phyloP scores from a whole-genome alignment of 2,113 vertebrate genomes.

The Xyrauchen texanus region DNA sequence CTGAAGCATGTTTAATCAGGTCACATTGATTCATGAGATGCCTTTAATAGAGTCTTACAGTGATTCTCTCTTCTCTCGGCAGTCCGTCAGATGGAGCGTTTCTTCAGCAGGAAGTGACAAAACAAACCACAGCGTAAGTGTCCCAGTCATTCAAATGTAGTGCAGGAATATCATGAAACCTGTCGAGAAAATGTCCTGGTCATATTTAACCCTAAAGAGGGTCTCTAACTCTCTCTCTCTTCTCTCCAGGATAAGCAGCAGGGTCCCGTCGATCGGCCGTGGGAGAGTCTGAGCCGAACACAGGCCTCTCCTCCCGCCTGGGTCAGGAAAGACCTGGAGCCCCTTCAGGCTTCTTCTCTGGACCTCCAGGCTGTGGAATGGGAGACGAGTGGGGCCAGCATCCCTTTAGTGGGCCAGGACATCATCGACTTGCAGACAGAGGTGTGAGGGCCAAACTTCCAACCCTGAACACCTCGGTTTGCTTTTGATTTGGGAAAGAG shows the following conservation, averaged over 20 bases:
- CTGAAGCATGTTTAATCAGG: background rate
- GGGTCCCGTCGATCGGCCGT: slow-evolving; percentile 90
- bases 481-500: slow-evolving; percentile 65
- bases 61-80: slow-evolving; percentile 66
- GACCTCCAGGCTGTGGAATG: slow-evolving; percentile 95
- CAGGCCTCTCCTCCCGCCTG: slow-evolving; percentile 89
- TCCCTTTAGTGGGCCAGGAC: slow-evolving; percentile 96
- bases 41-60: slow-evolving; percentile 32
- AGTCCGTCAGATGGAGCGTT: slow-evolving; percentile 82
- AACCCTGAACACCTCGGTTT: slow-evolving; percentile 65
- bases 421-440: slow-evolving; percentile 98
- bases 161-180: background rate
- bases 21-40: background rate
- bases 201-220: too few species aligned
- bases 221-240: background rate
- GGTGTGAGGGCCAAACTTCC: slow-evolving; percentile 81
- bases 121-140: slow-evolving; percentile 80
- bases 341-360: slow-evolving; percentile 85
- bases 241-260: slow-evolving; percentile 87
- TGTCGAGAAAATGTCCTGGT: too few species aligned
- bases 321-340: slow-evolving; percentile 95
- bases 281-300: slow-evolving; percentile 91
- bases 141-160: background rate
- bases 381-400: slow-evolving; percentile 91
- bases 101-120: slow-evolving; percentile 86